These are phyloP conservation scores for Lathronympha strigana DNA, from an alignment of 2,888 invertebrate genomes.

Conservation along the genomic window DNA sequence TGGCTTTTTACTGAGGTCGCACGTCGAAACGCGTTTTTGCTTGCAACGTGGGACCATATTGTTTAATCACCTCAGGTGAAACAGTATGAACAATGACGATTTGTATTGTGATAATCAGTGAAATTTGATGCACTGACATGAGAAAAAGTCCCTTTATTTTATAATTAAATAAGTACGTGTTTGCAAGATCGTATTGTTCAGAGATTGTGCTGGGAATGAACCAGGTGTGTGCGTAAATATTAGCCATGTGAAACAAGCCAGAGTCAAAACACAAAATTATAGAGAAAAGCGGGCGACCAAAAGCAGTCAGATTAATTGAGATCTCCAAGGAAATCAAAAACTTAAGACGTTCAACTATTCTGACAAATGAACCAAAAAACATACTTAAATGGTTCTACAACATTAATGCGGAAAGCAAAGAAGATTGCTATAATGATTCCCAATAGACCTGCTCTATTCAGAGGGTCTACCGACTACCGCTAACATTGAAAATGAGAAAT, in stretches of 20 bases:
- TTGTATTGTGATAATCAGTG: slow-evolving; percentile 40
- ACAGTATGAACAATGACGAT: slow-evolving; percentile 42
- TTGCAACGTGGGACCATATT: slow-evolving; percentile 37
- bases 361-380: neutral
- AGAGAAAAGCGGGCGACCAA: too few species aligned
- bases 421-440: neutral
- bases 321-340: neutral
- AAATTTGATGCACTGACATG: slow-evolving; percentile 42
- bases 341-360: neutral
- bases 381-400: neutral
- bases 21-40: slow-evolving; percentile 28
- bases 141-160: slow-evolving; percentile 34
- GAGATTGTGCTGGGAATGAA: neutral
- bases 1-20: neutral
- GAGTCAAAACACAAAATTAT: too few species aligned
- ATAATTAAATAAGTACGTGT: slow-evolving; percentile 4
- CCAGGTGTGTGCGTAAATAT: too few species aligned
- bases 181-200: slow-evolving; percentile 8
- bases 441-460: neutral
- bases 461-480: too few species aligned
- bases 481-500: too few species aligned
- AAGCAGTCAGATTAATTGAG: too few species aligned
- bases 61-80: slow-evolving; percentile 35
- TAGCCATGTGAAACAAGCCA: too few species aligned
- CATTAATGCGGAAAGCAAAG: neutral